Evolutionary conservation across 2,797 vertebrate species (phyloP).

Genomic region (Typhlichthys eigenmanni): DNA sequence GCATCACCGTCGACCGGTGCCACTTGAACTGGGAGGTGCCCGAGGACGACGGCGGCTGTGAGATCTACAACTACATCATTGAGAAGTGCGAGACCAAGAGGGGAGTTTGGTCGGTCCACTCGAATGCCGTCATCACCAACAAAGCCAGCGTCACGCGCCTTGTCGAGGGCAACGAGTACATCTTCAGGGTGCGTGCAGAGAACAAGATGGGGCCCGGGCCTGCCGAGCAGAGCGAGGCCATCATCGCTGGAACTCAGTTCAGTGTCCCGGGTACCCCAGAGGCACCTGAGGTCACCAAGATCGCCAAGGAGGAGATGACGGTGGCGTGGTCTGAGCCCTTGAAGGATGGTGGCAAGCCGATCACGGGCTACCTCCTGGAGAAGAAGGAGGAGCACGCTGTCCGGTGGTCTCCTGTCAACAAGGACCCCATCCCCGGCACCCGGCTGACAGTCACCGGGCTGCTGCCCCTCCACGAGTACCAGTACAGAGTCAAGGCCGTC

Average conservation of each 20-base stretch:
- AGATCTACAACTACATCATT: constrained; percentile 97
- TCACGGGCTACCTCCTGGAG: constrained; percentile 94
- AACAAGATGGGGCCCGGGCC: constrained; percentile 98
- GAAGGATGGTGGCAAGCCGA: constrained; percentile 92
- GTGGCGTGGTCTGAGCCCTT: constrained; percentile 93
- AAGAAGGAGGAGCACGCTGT: constrained; percentile 90
- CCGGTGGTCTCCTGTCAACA: constrained; percentile 93
- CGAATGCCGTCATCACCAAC: constrained; percentile 87
- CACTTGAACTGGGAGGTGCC: constrained; percentile 91
- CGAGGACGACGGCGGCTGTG: constrained; percentile 95
- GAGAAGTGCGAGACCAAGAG: constrained; percentile 98
- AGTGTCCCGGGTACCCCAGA: constrained; percentile 89
- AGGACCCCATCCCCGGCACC: constrained; percentile 84
- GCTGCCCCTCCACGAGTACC: constrained; percentile 93
- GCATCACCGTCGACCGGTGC: constrained; percentile 90
- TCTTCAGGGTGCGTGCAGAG: constrained; percentile 95
- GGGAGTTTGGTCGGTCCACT: constrained; percentile 94
- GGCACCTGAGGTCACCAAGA: constrained; percentile 90
- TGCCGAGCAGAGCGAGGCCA: constrained; percentile 88
- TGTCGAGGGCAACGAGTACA: constrained; percentile 95
- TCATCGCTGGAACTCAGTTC: constrained; percentile 92
- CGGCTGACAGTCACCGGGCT: constrained; percentile 90
- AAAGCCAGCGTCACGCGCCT: constrained; percentile 89
- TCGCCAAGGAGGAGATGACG: constrained; percentile 93
- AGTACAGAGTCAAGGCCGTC: constrained; percentile 96